Conservation (phyloP, 2,113 vertebrate species). For the Eurystomus gularis region DNA sequence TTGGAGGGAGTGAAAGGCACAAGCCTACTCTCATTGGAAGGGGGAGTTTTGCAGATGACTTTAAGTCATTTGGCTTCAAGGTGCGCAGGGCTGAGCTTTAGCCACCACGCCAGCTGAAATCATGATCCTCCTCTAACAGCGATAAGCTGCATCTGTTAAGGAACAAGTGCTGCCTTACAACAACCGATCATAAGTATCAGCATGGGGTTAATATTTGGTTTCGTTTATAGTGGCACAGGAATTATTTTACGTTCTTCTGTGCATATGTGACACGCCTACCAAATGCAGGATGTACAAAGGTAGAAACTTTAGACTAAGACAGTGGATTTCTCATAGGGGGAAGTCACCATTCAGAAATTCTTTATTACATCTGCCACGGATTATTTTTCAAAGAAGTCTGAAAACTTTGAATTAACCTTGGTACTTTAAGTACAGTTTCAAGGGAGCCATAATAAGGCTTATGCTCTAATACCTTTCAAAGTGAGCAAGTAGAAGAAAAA, state of each 20-base stretch:
- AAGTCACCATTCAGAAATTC: background rate
- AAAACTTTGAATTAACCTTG: constrained; percentile 44
- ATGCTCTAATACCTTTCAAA: background rate
- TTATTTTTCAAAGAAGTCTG: background rate
- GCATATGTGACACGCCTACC: background rate
- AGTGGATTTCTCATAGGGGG: background rate
- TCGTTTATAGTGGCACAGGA: background rate
- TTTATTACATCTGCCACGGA: background rate
- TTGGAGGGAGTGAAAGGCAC: background rate
- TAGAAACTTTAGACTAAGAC: background rate
- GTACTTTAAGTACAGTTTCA: constrained; percentile 4
- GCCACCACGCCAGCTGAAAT: background rate
- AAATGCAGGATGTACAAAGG: background rate
- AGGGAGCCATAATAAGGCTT: constrained; percentile 1
- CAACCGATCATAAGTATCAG: background rate
- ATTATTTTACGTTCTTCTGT: background rate
- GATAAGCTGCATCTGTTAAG: background rate
- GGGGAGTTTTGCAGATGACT: background rate
- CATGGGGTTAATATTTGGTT: background rate
- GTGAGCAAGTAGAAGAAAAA: background rate
- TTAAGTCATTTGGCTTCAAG: background rate
- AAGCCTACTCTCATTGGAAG: background rate
- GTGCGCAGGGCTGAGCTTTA: background rate
- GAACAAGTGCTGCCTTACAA: background rate
- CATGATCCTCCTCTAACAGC: background rate